Percentiles rank a stretch among this genome's conserved stretches.
phyloP scores from a whole-genome alignment of 2,888 invertebrate species.

The Pyrrhia umbra region DNA sequence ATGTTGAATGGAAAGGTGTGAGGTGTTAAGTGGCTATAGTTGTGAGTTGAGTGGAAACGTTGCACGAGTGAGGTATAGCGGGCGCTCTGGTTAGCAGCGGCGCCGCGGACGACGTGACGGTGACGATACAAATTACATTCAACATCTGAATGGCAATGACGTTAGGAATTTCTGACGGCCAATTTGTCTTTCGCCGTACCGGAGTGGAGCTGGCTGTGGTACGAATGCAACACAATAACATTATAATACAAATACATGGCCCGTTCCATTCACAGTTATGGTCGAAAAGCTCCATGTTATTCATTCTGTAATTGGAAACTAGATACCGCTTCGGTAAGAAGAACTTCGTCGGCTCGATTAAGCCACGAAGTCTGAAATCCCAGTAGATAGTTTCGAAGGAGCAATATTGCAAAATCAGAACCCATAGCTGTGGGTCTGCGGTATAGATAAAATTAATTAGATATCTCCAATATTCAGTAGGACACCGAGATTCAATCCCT shows the following conservation, averaged over 20 bases:
- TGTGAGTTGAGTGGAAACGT: constrained; percentile 57
- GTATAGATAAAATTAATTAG: constrained; percentile 67
- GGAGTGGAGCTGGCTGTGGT: constrained; percentile 56
- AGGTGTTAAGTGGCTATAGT: constrained; percentile 58
- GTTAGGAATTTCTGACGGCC: constrained; percentile 71
- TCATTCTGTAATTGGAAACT: constrained; percentile 38
- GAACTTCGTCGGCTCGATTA: constrained; percentile 48
- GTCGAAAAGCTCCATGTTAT: constrained; percentile 29
- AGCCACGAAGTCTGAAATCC: constrained; percentile 52
- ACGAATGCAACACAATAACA: constrained; percentile 62
- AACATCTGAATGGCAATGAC: constrained; percentile 76
- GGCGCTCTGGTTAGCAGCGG: constrained; percentile 59
- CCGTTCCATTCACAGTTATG: constrained; percentile 45
- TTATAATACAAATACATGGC: constrained; percentile 53
- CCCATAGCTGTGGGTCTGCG: constrained; percentile 54
- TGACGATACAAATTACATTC: constrained; percentile 76
- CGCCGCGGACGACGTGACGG: constrained; percentile 58
- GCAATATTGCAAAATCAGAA: constrained; percentile 61
- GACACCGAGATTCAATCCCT: constrained; percentile 60
- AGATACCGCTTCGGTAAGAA: constrained; percentile 21
- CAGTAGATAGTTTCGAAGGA: constrained; percentile 58
- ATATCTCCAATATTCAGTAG: constrained; percentile 68
- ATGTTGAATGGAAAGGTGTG: constrained; percentile 64
- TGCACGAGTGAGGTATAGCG: constrained; percentile 63
- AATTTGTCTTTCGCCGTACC: constrained; percentile 70